Evolutionary conservation across 2,888 invertebrate species (phyloP).

Genomic region (Drosophila algonquin): DNA sequence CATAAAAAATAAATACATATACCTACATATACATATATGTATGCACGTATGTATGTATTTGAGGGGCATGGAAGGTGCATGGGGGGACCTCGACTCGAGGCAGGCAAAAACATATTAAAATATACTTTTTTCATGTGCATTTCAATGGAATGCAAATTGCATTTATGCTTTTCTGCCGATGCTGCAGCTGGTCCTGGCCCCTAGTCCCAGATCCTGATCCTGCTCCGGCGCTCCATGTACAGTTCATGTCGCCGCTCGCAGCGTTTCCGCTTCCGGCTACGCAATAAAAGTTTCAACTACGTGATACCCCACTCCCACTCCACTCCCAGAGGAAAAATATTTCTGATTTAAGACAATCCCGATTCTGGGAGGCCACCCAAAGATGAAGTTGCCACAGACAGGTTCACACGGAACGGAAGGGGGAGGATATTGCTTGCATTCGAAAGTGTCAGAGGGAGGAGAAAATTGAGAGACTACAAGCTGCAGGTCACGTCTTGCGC

Average conservation of each 20-base stretch:
- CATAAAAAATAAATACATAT: conserved; percentile 6
- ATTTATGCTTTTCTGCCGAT: conserved; percentile 49
- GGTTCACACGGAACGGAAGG: conserved; percentile 11
- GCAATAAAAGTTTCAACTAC: conserved; percentile 65
- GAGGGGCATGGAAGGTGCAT: conserved; percentile 5
- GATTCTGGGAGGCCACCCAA: conserved; percentile 15
- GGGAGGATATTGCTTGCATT: conserved; percentile 52
- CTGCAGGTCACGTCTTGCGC: conserved; percentile 59
- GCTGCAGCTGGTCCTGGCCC: conserved; percentile 6
- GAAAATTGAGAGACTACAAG: neutral
- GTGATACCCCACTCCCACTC: conserved; percentile 52
- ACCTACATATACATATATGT: neutral
- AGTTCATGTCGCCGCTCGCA: conserved; percentile 26
- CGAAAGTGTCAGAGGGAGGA: conserved; percentile 21
- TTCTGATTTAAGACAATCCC: conserved; percentile 44
- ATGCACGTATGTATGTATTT: neutral
- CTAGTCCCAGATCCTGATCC: neutral
- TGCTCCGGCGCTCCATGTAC: neutral
- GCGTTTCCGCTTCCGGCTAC: conserved; percentile 65
- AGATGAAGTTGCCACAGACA: conserved; percentile 26
- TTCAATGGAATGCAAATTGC: conserved; percentile 67
- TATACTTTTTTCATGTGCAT: conserved; percentile 53
- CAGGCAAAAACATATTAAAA: conserved; percentile 25
- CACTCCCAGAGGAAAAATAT: neutral
- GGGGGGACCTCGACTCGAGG: neutral